Conservation (phyloP, 2,797 vertebrate species). For the Chromis chromis region DNA sequence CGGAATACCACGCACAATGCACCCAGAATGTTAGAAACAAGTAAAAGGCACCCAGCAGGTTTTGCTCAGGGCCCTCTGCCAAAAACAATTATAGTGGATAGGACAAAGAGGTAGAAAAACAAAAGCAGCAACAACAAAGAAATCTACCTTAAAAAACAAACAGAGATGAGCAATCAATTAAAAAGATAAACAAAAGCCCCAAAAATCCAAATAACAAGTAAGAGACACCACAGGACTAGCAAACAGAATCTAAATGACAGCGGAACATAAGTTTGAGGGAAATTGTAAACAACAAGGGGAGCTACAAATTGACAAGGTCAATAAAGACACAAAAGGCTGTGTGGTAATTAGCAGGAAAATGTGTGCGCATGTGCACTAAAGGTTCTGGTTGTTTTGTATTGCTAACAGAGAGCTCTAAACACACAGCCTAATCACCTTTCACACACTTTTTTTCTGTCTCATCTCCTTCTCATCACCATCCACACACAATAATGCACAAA, state of each 20-base stretch:
- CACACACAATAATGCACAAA: conserved; percentile 7
- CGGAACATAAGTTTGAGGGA: background rate
- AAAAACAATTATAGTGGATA: background rate
- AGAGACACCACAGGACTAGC: background rate
- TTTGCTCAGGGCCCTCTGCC: background rate
- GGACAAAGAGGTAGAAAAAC: background rate
- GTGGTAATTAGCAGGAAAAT: conserved; percentile 13
- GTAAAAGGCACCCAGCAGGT: background rate
- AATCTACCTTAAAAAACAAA: conserved; percentile 1
- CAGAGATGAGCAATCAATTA: background rate
- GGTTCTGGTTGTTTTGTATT: conserved; percentile 11
- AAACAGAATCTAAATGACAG: conserved; percentile 14
- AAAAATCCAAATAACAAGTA: conserved; percentile 9
- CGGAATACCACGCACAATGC: background rate
- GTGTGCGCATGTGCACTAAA: background rate
- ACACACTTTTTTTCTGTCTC: background rate
- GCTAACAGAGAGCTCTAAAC: conserved; percentile 6
- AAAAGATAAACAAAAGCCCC: conserved; percentile 5
- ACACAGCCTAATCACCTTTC: conserved; percentile 6
- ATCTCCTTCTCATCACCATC: conserved; percentile 8
- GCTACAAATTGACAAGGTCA: background rate
- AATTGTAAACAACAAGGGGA: background rate
- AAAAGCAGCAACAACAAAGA: background rate
- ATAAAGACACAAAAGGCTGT: conserved; percentile 8
- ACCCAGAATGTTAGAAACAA: background rate